These are phyloP conservation scores for Elgaria multicarinata DNA, from an alignment of 2,113 vertebrate genomes.

Conservation along the genomic window DNA sequence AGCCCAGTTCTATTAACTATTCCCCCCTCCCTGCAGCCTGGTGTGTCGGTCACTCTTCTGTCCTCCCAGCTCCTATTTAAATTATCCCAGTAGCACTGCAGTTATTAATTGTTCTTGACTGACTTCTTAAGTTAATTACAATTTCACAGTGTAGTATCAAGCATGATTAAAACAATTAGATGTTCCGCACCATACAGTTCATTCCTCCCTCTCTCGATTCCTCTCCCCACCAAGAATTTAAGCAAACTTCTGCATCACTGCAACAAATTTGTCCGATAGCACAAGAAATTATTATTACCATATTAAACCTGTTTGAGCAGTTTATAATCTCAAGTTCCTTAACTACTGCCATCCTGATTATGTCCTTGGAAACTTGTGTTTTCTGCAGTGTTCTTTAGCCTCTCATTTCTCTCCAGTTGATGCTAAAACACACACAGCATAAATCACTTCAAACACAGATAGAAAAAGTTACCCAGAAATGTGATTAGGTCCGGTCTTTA, in stretches of 20 bases:
- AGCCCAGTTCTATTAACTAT: neutral
- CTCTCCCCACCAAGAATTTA: conserved; percentile 47
- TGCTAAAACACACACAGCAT: conserved; percentile 62
- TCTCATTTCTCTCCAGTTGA: conserved; percentile 16
- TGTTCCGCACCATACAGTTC: conserved; percentile 37
- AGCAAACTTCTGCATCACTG: conserved; percentile 59
- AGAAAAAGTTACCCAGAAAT: conserved; percentile 62
- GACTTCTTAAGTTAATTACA: conserved; percentile 71
- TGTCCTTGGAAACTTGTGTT: conserved; percentile 52
- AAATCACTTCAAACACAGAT: conserved; percentile 72
- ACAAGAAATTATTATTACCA: conserved; percentile 66
- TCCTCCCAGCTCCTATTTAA: conserved; percentile 18
- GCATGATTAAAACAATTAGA: conserved; percentile 72
- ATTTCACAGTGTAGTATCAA: conserved; percentile 71
- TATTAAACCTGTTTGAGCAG: conserved; percentile 71
- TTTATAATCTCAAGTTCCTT: conserved; percentile 64
- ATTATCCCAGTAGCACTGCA: conserved; percentile 42
- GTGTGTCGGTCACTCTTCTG: neutral
- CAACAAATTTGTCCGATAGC: conserved; percentile 56
- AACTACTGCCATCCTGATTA: conserved; percentile 55
- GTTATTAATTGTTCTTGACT: conserved; percentile 69
- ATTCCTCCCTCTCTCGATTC: conserved; percentile 18
- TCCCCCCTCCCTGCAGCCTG: neutral
- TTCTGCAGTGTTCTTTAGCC: conserved; percentile 48
- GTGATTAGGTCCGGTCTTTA: conserved; percentile 55